A percentile compares a stretch with the other conserved stretches of the same genome.
These are phyloP conservation scores for Oreocharis arfaki DNA, from an alignment of 2,113 vertebrate genomes.

Conservation along the genomic window DNA sequence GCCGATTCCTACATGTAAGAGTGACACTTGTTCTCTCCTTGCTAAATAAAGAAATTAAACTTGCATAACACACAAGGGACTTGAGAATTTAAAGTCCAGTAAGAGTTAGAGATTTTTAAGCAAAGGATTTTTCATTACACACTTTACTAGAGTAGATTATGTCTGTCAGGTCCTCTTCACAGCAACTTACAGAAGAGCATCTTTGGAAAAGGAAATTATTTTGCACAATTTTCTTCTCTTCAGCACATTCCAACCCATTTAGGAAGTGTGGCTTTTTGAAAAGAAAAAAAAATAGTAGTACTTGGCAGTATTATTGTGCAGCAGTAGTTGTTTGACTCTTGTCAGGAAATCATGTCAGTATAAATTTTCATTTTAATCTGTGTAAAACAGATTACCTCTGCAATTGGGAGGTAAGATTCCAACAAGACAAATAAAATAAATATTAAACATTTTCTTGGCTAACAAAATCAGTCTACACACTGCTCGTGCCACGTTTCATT, in stretches of 20 bases:
- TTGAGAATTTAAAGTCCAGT: not conserved
- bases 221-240: not conserved
- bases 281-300: not conserved
- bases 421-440: slow-evolving; percentile 5
- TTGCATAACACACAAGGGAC: not conserved
- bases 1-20: not conserved
- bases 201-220: not conserved
- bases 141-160: not conserved
- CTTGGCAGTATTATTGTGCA: not conserved
- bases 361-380: not conserved
- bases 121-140: not conserved
- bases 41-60: not conserved
- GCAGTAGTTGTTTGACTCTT: not conserved
- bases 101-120: not conserved
- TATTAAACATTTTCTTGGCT: not conserved
- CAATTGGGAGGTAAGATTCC: not conserved
- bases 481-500: not conserved
- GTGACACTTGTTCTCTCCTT: not conserved
- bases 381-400: not conserved
- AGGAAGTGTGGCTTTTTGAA: not conserved
- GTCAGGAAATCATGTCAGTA: not conserved
- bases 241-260: not conserved
- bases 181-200: not conserved
- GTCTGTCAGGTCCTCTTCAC: not conserved
- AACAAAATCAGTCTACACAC: not conserved